Conservation (phyloP, 2,888 invertebrate species). For the Phortica okadai region DNA sequence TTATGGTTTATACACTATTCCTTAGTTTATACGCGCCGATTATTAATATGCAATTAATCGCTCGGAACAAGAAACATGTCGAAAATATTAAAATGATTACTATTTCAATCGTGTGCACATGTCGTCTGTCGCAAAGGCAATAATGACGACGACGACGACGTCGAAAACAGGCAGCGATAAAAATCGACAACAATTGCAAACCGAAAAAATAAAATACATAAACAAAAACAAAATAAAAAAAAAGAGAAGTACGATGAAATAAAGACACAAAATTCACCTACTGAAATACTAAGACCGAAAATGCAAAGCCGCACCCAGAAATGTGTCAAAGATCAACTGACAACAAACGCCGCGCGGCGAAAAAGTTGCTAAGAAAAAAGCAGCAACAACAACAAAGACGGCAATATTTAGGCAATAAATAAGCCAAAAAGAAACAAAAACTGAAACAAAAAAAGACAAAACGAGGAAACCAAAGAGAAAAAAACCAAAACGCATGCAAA, state of each 20-base stretch:
- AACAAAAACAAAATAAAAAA: conserved; percentile 27
- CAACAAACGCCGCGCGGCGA: conserved; percentile 61
- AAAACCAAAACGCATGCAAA: conserved; percentile 51
- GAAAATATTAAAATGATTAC: conserved; percentile 56
- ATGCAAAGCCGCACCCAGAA: conserved; percentile 64
- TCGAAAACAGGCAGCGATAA: conserved; percentile 49
- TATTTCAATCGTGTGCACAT: conserved; percentile 66
- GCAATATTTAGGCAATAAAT: conserved; percentile 21
- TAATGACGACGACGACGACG: conserved; percentile 33
- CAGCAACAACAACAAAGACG: conserved; percentile 51
- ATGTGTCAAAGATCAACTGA: conserved; percentile 72
- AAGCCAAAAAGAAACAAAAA: conserved; percentile 17
- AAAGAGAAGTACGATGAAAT: conserved; percentile 37
- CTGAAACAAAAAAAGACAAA: conserved; percentile 32
- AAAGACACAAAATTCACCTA: conserved; percentile 64
- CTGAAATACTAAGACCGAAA: conserved; percentile 50
- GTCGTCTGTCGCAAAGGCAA: conserved; percentile 49
- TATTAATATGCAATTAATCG: conserved; percentile 73
- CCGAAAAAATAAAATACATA: conserved; percentile 12
- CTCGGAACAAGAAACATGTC: conserved; percentile 63
- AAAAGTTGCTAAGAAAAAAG: conserved; percentile 34
- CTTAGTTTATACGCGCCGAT: neutral
- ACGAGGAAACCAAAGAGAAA: conserved; percentile 38
- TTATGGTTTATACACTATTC: neutral
- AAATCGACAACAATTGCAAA: conserved; percentile 49